These are phyloP conservation scores for Caracal caracal DNA, from an alignment of 2,113 vertebrate species.

Conservation along the genomic window DNA sequence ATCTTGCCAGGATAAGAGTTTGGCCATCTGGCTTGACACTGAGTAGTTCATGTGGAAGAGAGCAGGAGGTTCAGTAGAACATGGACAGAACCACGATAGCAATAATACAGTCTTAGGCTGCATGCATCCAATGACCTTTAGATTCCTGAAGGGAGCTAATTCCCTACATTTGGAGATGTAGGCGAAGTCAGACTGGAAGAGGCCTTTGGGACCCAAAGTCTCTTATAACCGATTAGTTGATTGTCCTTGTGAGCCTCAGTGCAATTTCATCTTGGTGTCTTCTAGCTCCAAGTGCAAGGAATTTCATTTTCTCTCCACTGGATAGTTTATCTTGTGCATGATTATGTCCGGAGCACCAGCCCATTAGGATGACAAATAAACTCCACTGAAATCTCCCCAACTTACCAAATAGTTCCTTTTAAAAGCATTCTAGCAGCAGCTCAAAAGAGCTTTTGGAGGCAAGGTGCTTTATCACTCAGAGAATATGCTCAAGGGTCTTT, in stretches of 20 bases:
- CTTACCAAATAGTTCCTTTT: constrained; percentile 3
- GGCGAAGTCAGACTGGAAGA: not conserved
- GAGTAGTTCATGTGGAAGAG: not conserved
- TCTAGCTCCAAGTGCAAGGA: not conserved
- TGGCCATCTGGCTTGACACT: rapidly evolving
- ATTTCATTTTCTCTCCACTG: not conserved
- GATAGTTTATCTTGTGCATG: not conserved
- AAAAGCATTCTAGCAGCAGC: constrained; percentile 19
- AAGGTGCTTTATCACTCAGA: not conserved
- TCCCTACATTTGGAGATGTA: not conserved
- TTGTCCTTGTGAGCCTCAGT: not conserved
- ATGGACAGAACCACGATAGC: not conserved
- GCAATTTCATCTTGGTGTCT: not conserved
- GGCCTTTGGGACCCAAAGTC: not conserved
- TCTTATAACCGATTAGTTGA: not conserved
- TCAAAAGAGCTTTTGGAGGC: not conserved
- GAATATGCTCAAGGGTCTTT: not conserved
- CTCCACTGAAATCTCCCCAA: not conserved
- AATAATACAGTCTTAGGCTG: not conserved
- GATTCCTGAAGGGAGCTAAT: not conserved
- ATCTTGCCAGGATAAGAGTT: not conserved
- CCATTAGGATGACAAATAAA: constrained; percentile 5
- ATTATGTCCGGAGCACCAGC: not conserved
- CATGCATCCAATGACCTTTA: not conserved
- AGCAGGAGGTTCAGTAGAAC: not conserved